Conservation (phyloP, 1,140 invertebrate species). For the Hyphantria cunea region DNA sequence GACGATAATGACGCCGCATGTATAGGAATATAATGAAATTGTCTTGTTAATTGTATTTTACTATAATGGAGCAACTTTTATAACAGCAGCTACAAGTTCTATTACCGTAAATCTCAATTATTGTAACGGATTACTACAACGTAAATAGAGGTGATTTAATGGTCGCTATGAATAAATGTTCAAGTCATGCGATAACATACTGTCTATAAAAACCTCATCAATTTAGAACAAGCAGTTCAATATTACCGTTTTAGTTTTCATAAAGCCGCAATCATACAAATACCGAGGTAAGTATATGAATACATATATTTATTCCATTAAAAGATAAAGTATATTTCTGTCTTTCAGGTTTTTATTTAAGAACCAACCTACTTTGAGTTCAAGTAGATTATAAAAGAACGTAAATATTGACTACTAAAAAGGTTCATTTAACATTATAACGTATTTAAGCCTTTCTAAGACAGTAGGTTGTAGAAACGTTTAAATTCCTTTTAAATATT, state of each 20-base stretch:
- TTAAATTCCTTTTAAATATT: too few species aligned
- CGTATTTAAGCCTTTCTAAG: too few species aligned
- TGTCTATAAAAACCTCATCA: constrained; percentile 27
- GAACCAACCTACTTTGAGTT: too few species aligned
- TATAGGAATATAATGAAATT: constrained; percentile 11
- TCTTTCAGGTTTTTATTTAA: too few species aligned
- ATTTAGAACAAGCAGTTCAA: constrained; percentile 39
- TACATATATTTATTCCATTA: too few species aligned
- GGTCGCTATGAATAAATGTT: constrained; percentile 20
- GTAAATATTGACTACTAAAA: too few species aligned
- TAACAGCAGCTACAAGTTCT: constrained; percentile 19
- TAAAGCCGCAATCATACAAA: not conserved
- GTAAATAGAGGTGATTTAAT: constrained; percentile 12
- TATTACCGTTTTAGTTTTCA: constrained; percentile 31
- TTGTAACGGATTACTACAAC: constrained; percentile 16
- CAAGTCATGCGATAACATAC: constrained; percentile 37
- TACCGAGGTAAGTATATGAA: too few species aligned
- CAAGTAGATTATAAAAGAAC: too few species aligned
- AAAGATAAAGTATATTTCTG: too few species aligned
- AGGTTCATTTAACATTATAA: too few species aligned
- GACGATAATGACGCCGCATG: constrained; percentile 2
- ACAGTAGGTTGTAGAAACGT: too few species aligned
- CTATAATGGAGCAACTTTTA: constrained; percentile 19
- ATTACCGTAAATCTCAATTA: constrained; percentile 23
- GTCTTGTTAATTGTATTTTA: constrained; percentile 12